A percentile compares a stretch with the other conserved stretches of the same genome.
These are phyloP conservation scores for Amblyteles armatorius DNA, from an alignment of 2,888 invertebrate genomes.

Conservation along the genomic window DNA sequence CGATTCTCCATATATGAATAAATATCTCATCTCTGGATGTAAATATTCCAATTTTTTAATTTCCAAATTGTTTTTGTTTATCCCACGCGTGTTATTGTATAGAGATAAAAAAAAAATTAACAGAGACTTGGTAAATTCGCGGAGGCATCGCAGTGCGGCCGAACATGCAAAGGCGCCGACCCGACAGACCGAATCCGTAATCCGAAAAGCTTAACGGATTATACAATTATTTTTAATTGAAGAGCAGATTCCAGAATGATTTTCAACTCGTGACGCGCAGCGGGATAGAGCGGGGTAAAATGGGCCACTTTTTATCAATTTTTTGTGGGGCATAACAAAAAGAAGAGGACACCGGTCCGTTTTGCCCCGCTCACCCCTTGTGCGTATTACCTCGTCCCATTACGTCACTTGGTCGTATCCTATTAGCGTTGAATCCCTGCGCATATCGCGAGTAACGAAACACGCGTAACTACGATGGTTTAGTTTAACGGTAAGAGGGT, in stretches of 20 bases:
- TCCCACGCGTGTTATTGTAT: not conserved
- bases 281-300: not conserved
- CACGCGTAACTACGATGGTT: not conserved
- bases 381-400: not conserved
- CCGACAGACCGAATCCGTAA: not conserved
- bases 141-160: not conserved
- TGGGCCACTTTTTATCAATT: too few species aligned
- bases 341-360: too few species aligned
- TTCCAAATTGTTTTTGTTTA: not conserved
- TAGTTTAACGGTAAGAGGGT: not conserved
- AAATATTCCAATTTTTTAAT: not conserved
- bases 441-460: not conserved
- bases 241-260: conserved; percentile 35
- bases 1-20: not conserved
- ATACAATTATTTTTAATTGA: conserved; percentile 51
- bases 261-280: not conserved
- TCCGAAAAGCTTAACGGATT: conserved; percentile 47
- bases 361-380: too few species aligned
- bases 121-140: not conserved
- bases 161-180: not conserved
- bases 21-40: not conserved
- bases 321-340: too few species aligned
- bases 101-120: not conserved
- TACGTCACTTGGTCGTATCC: not conserved
- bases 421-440: not conserved